Base-by-base conservation (phyloP, 1,140 invertebrate genomes). In the Drosophila kepulauana region DNA sequence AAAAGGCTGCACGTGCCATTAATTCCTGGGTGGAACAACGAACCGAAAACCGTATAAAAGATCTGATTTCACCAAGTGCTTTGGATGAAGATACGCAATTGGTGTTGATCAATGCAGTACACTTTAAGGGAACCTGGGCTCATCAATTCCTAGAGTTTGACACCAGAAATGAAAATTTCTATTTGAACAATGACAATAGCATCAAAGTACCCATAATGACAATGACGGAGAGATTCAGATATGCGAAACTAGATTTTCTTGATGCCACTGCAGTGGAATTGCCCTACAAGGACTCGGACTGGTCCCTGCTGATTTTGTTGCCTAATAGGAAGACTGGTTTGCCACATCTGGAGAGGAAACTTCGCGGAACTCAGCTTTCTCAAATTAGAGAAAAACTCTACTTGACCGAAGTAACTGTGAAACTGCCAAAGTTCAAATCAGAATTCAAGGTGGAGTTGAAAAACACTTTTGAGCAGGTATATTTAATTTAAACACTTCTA, bases 81-180 rank as follows among this genome's bases (percentile, higher is more conserved):
- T 51, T 94, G 1, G 48, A 69, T 57, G 5, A 10, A 0, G 16
- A 79, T 3, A 93, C 93, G 77, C 92, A 49, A 16, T 65, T 96
- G 59, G 93, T 96, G 6, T 90, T 96, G 6, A 92, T 94, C 2
- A 96, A 96, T 88, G 95, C 95, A 1, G 93, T 96, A 30, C 95
- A 96, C 82, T 96, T 96, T 46, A 92, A 92, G 48, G 91, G 91
- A 46, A 78, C 66, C 11, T 92, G 92, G 91, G 46, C 59, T 28
- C 74, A 87, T 54, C 41, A 73, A 45, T 92, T 91, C 51, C 57
- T 56, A 1, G 59, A 72, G 59, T 7, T 35, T 6, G 48, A 92
- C 6, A 90, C 82, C 0, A 64, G 38, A 0, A 65, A 64, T 5
- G 78, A 87, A 7, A 28, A 61, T n/a, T 92, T 92, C 57, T 62